Evolutionary conservation across 2,888 invertebrate species (phyloP).

Genomic region (Coelopa pilipes): DNA sequence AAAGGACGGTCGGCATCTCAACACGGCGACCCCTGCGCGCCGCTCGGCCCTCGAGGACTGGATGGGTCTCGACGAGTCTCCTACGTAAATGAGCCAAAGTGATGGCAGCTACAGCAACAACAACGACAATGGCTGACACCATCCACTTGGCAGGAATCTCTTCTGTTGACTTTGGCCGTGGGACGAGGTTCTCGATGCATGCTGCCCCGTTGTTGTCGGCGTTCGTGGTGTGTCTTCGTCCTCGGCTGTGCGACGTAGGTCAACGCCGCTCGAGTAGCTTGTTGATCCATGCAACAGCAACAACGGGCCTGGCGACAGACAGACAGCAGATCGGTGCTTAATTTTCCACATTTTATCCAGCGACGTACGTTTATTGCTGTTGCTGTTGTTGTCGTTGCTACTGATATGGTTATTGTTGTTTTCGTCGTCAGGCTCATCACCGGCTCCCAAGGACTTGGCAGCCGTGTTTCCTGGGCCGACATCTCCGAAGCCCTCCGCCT

Average conservation of each 20-base stretch:
- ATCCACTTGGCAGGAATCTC: slow-evolving; percentile 26
- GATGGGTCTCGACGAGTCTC: neutral
- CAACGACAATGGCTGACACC: slow-evolving; percentile 27
- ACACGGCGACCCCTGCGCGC: neutral
- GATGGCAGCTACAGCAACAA: slow-evolving; percentile 17
- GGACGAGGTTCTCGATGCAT: neutral
- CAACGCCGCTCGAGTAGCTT: slow-evolving; percentile 25
- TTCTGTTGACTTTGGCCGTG: slow-evolving; percentile 24
- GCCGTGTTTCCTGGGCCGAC: too few relatives aligned
- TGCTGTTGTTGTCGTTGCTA: too few relatives aligned
- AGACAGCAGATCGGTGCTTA: neutral
- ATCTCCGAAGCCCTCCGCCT: too few relatives aligned
- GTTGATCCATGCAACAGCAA: too few relatives aligned
- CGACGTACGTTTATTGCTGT: too few relatives aligned
- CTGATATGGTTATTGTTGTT: too few relatives aligned
- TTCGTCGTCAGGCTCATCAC: too few relatives aligned
- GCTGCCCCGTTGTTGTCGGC: slow-evolving; percentile 2
- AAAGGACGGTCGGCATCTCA: neutral
- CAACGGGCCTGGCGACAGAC: neutral
- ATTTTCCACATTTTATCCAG: too few relatives aligned
- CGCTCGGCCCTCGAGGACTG: neutral
- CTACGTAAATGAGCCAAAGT: slow-evolving; percentile 15
- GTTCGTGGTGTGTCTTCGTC: neutral
- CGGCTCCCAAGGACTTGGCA: too few relatives aligned
- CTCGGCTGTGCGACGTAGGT: slow-evolving; percentile 2